Conservation (phyloP, 2,888 invertebrate species). For the Cataglyphis altisquamis region DNA sequence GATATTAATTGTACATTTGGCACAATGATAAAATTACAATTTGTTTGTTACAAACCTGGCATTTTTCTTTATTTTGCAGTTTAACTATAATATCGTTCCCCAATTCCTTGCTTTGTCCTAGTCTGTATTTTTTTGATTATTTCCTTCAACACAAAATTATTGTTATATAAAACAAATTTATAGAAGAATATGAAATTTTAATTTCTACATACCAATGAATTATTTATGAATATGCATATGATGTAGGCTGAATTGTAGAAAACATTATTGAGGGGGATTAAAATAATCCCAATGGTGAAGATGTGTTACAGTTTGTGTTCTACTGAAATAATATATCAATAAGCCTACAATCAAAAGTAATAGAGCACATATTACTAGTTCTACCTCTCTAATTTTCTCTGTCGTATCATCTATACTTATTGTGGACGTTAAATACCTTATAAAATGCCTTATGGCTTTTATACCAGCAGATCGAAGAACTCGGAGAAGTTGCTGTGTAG, state of each 20-base stretch:
- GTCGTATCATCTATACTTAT: constrained; percentile 88
- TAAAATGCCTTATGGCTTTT: constrained; percentile 90
- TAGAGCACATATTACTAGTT: constrained; percentile 92
- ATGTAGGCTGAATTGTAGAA: constrained; percentile 18
- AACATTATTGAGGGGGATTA: constrained; percentile 90
- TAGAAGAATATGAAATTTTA: constrained; percentile 55
- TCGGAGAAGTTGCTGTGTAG: constrained; percentile 90
- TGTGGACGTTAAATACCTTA: constrained; percentile 89
- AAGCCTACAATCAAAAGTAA: constrained; percentile 93
- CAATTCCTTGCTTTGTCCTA: constrained; percentile 27
- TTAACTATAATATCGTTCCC: constrained; percentile 28
- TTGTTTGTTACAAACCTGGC: constrained; percentile 36
- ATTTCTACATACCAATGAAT: constrained; percentile 42
- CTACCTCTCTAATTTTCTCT: constrained; percentile 90
- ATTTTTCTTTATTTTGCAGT: constrained; percentile 24
- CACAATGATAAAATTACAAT: constrained; percentile 28
- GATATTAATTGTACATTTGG: constrained; percentile 46
- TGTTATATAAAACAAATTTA: constrained; percentile 58
- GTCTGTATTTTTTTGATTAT: neutral
- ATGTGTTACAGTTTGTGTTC: constrained; percentile 90
- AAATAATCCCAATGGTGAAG: constrained; percentile 96
- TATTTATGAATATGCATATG: constrained; percentile 20
- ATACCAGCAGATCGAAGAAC: constrained; percentile 90
- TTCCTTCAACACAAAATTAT: constrained; percentile 35
- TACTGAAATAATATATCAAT: constrained; percentile 91